Base-by-base conservation (phyloP, 2,888 invertebrate species). In the Podotricha telesiphe region DNA sequence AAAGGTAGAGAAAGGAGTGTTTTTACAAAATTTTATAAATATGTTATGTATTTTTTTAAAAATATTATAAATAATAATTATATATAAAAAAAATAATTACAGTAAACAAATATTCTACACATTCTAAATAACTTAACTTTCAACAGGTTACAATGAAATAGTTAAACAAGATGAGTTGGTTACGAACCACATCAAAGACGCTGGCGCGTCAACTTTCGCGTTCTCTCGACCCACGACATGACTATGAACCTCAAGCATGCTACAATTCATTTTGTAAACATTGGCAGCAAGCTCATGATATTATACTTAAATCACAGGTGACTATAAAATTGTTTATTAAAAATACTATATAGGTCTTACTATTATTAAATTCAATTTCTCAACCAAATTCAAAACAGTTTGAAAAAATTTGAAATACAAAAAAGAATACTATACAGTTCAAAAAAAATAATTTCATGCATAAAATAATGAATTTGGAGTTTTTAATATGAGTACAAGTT, bases 181-280 rank as follows among this genome's bases (percentile, higher is more conserved):
- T 96, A 75, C 93, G 95, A 70, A 94, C 93, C 77, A 95, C 95
- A 76, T 93, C 95, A 56, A 84, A 95, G 79, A 89, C 94, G 75
- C 91, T 95, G 75, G 93, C 94, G 68, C 89, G 95, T 78, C 94
- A 94, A 79, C 86, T 94, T 68, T 94, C 95, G 63, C 93, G 95
- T 50, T 84, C 94, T 2, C 91, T 94, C 55, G 95, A 95, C 78
- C 95, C 95, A 11, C 94, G 95, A 5, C 95, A 95, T 10, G 95
- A 96, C 82, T 96, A 96, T 79, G 97, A 98, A 89, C 97, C 97
- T 0, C 96, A 96, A 65, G 98, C 98, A 8, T 98, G 98, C 87
- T 97, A 97, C 83, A 97, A 97, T 86, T 98, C 98, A 80, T 98
- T 98, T 89, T 96, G 96, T 85, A 97, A 97, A 85, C 98, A 98